Evolutionary conservation across 2,888 invertebrate species (phyloP).

Genomic region (Ichneumoninae sp.): DNA sequence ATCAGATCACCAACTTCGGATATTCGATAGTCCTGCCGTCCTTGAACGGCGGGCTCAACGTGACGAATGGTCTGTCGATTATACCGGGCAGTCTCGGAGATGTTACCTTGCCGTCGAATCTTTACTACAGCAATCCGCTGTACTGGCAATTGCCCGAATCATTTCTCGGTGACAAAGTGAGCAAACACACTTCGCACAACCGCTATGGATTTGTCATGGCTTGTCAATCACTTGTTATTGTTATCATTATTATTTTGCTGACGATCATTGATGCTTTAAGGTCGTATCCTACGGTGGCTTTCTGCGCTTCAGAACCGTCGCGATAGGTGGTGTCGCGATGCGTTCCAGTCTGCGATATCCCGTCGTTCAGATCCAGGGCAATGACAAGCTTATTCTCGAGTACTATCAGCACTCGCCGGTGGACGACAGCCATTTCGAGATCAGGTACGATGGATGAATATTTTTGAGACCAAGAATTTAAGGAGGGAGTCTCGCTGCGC

Average conservation of each 20-base stretch:
- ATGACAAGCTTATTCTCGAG: conserved; percentile 90
- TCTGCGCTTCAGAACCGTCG: conserved; percentile 90
- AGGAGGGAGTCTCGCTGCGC: too few species aligned
- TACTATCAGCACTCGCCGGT: conserved; percentile 86
- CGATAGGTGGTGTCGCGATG: conserved; percentile 88
- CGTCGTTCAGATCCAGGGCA: conserved; percentile 93
- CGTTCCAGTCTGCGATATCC: conserved; percentile 89
- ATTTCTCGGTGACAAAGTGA: conserved; percentile 93
- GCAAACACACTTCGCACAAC: background rate
- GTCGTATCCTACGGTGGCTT: conserved; percentile 96
- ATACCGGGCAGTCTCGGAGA: conserved; percentile 88
- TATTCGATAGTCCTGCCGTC: conserved; percentile 74
- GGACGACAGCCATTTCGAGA: conserved; percentile 83
- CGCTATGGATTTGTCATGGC: conserved; percentile 21
- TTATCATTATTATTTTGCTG: conserved; percentile 5
- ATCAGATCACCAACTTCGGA: conserved; percentile 79
- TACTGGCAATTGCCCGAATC: conserved; percentile 93
- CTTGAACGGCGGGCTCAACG: conserved; percentile 85
- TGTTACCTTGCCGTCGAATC: conserved; percentile 85
- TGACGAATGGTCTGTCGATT: conserved; percentile 87
- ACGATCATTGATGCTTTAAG: conserved; percentile 80
- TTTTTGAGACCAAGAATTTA: background rate
- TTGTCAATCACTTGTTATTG: conserved; percentile 15
- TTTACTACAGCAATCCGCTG: conserved; percentile 88
- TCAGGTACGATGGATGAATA: conserved; percentile 82